A percentile compares a stretch with the other conserved stretches of the same genome.
Evolutionary conservation across 1,140 invertebrate species (phyloP).

Genomic region (Ceratitis capitata): DNA sequence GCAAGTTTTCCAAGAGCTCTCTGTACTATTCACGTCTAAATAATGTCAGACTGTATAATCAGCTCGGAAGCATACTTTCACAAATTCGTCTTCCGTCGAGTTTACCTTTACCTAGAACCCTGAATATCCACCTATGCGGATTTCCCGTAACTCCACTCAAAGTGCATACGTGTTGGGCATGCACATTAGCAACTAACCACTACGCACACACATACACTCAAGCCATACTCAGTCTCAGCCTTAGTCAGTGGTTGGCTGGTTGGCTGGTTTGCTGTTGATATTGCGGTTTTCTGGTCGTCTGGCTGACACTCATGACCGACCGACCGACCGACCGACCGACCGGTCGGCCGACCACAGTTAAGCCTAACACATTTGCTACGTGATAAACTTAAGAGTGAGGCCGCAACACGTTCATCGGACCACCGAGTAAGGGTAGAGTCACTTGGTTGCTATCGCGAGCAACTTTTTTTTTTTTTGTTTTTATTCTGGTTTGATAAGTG

Average conservation of each 20-base stretch:
- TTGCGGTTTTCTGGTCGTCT: neutral
- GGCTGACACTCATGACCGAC: neutral
- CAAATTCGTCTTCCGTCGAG: neutral
- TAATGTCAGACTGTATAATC: too few species aligned
- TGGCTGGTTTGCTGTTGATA: neutral
- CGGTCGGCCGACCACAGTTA: neutral
- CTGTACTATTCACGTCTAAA: too few species aligned
- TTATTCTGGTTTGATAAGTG: too few species aligned
- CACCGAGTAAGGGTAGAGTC: neutral
- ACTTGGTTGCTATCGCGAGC: neutral
- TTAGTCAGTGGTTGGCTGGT: neutral
- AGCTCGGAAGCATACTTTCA: too few species aligned
- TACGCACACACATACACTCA: neutral
- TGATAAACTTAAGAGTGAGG: slow-evolving; percentile 16
- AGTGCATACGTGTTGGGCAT: neutral
- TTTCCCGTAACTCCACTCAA: too few species aligned
- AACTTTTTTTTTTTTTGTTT: too few species aligned
- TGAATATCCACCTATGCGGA: too few species aligned
- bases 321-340: neutral
- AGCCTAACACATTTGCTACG: slow-evolving; percentile 30
- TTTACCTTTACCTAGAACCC: too few species aligned
- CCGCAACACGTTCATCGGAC: neutral
- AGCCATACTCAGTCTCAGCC: neutral
- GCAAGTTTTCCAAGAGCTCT: too few species aligned
- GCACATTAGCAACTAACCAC: neutral